These are phyloP conservation scores for Drosophila prosaltans DNA, from an alignment of 1,140 invertebrate genomes.

Conservation along the genomic window DNA sequence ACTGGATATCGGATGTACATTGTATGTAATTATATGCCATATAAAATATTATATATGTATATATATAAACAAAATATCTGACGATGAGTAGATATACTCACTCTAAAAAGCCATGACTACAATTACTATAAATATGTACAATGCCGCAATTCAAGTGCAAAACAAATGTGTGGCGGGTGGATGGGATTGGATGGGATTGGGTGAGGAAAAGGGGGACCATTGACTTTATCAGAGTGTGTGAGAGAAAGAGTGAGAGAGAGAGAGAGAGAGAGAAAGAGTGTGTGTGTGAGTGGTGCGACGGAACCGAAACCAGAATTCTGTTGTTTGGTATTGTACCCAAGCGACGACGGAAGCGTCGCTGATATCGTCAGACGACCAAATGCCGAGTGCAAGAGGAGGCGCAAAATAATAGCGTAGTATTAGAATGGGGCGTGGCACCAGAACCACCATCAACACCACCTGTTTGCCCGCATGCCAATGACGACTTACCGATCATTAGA, in stretches of 20 bases:
- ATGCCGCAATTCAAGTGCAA: conserved; percentile 71
- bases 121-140: conserved; percentile 63
- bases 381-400: conserved; percentile 71
- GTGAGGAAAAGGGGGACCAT: background rate
- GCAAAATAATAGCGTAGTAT: conserved; percentile 12
- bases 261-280: background rate
- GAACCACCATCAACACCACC: conserved; percentile 46
- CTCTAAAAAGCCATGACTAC: conserved; percentile 45
- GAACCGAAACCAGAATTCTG: conserved; percentile 27
- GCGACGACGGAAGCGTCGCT: conserved; percentile 61
- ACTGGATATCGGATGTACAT: background rate
- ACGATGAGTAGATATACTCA: conserved; percentile 4
- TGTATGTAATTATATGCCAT: background rate
- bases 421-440: conserved; percentile 54
- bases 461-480: conserved; percentile 63
- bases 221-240: conserved; percentile 34
- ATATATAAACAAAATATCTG: conserved; percentile 9
- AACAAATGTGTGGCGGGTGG: conserved; percentile 51
- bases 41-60: conserved; percentile 4
- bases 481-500: conserved; percentile 59
- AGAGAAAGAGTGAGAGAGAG: background rate
- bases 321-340: conserved; percentile 9
- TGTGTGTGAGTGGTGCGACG: conserved; percentile 12
- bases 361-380: conserved; percentile 46
- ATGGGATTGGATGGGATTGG: background rate